These are phyloP conservation scores for Neoarius graeffei DNA, from an alignment of 2,113 vertebrate species.

Conservation along the genomic window DNA sequence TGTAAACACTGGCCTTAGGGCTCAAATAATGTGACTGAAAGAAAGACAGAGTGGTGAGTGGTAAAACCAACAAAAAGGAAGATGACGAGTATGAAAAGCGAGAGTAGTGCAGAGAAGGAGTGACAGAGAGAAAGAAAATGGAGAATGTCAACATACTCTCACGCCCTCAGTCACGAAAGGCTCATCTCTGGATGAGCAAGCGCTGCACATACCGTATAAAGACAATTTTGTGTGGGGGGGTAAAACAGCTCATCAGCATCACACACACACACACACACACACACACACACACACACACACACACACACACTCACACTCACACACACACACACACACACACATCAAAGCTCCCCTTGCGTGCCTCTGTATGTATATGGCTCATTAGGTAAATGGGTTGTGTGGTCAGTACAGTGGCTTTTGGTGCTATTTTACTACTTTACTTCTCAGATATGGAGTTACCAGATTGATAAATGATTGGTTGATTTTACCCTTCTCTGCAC, in stretches of 20 bases:
- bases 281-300: conserved; percentile 13
- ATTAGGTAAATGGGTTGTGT: conserved; percentile 28
- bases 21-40: conserved; percentile 13
- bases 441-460: neutral
- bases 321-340: conserved; percentile 15
- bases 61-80: conserved; percentile 40
- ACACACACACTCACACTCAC: conserved; percentile 11
- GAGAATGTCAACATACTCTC: conserved; percentile 56
- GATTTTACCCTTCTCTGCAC: neutral
- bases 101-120: conserved; percentile 19
- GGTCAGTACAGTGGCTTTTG: conserved; percentile 42
- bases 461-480: neutral
- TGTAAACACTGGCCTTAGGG: conserved; percentile 40
- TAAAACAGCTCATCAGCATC: conserved; percentile 22
- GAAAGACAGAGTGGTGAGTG: conserved; percentile 22
- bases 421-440: conserved; percentile 11
- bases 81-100: conserved; percentile 24
- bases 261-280: neutral
- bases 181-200: conserved; percentile 69
- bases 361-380: conserved; percentile 15
- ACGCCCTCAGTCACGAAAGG: conserved; percentile 66
- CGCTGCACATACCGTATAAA: neutral
- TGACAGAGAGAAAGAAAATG: conserved; percentile 36
- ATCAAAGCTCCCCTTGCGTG: conserved; percentile 31
- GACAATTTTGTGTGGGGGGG: conserved; percentile 32